Conservation (phyloP, 2,113 vertebrate species). For the Callochromis pleurospilus region DNA sequence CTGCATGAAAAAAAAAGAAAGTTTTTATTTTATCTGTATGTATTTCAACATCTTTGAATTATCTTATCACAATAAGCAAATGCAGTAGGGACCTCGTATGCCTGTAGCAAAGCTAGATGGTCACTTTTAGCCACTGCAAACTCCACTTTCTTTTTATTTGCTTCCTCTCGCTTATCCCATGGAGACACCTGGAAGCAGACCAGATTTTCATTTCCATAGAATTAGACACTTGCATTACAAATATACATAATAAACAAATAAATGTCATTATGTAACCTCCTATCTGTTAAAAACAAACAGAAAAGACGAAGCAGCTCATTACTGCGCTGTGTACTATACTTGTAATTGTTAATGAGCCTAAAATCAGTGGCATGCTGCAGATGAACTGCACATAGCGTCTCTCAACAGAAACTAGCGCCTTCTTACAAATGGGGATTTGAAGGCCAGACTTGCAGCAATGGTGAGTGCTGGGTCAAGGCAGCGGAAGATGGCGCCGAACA, state of each 20-base stretch:
- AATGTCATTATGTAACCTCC: not conserved
- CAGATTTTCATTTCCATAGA: not conserved
- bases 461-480: slow-evolving; percentile 94
- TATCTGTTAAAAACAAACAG: not conserved
- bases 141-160: slow-evolving; percentile 86
- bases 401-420: not conserved
- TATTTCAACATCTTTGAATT: not conserved
- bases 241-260: not conserved
- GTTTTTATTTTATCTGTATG: not conserved
- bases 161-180: slow-evolving; percentile 94
- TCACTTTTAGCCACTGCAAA: slow-evolving; percentile 91
- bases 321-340: fast-evolving
- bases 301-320: not conserved
- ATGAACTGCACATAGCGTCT: not conserved
- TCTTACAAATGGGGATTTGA: slow-evolving; percentile 96
- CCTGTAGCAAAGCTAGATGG: slow-evolving; percentile 88
- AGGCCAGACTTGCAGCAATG: slow-evolving; percentile 94
- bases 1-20: slow-evolving; percentile 28
- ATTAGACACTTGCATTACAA: not conserved
- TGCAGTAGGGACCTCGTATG: slow-evolving; percentile 79
- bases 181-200: slow-evolving; percentile 65
- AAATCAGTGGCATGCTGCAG: not conserved
- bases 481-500: slow-evolving; percentile 95
- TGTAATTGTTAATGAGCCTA: not conserved
- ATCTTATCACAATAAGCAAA: not conserved